Conservation (phyloP, 2,113 vertebrate genomes). For the Crotalus helleri region DNA sequence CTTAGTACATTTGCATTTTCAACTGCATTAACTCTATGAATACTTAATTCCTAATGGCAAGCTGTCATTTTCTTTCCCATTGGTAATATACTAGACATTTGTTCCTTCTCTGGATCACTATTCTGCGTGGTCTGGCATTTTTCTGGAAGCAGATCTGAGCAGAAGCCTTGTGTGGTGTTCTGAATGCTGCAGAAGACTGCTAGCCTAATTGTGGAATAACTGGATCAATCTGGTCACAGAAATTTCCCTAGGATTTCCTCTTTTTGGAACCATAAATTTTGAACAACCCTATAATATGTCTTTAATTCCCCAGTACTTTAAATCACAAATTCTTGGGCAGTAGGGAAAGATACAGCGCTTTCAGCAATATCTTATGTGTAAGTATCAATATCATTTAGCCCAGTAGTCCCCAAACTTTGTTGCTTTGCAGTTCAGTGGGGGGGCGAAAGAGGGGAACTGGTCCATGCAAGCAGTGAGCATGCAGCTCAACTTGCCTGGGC, state of each 20-base stretch:
- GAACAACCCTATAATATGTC: neutral
- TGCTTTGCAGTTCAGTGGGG: no score
- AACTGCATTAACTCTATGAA: neutral
- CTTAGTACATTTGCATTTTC: neutral
- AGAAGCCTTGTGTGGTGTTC: neutral
- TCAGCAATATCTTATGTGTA: neutral
- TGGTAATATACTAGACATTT: neutral
- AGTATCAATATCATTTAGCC: slow-evolving; percentile 45
- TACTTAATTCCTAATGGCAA: neutral
- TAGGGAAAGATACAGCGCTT: neutral
- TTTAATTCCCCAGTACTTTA: neutral
- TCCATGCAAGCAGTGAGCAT: no score
- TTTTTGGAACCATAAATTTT: neutral
- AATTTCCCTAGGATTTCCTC: neutral
- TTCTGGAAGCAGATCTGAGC: neutral
- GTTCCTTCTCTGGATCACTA: neutral
- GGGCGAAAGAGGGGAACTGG: no score
- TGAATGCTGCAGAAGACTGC: neutral
- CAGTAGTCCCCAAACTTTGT: neutral
- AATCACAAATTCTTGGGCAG: neutral
- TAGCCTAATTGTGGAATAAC: neutral
- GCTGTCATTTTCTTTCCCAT: neutral
- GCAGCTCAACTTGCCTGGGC: no score
- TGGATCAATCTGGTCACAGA: neutral
- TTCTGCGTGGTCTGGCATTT: neutral